Evolutionary conservation across 2,888 invertebrate species (phyloP), one percentile per base, ranked within the genome.

Genomic region (Alloscopus bannaensis): DNA sequence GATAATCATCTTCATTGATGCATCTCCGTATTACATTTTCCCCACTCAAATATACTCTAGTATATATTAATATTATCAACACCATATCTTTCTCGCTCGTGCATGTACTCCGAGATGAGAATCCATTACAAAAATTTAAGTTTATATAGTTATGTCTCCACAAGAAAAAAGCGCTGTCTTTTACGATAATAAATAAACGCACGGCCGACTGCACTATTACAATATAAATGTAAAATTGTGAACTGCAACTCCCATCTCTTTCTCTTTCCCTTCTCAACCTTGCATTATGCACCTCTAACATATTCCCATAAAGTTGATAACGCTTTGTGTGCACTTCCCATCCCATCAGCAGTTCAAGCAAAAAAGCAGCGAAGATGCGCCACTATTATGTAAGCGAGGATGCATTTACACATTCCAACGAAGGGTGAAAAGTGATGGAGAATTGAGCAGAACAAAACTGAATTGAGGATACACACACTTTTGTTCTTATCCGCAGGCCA

Each of bases 1-100:
- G 75, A 75, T 75, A 66, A 75, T 75, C 66, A 75, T 75, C 66
- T 66, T 75, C 59, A 45, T 59, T 66, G 65, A 65, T 45, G 65
- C 28, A 16, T 2, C n/a, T 18, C 26, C n/a, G 13, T 36, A 36
- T 36, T n/a, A n/a, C n/a, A n/a, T n/a, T n/a, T n/a, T n/a, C n/a
- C n/a, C n/a, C n/a, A n/a, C n/a, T n/a, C n/a, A n/a, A n/a, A n/a
- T n/a, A n/a, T n/a, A n/a, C n/a, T 18, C 42, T 42, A 42, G 20
- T 20, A 50, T 50, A 50, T 50, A 50, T 18, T 13, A 50, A 4
- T 22, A 6, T 52, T n/a, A n/a, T 3, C 22, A 60, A 28, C 3
- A 60, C 24, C 13, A 60, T 22, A 64, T 64, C 29, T 1, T 42
- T n/a, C n/a, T n/a, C n/a, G n/a, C n/a, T n/a, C n/a, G n/a, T n/a